Evolutionary conservation across 2,888 invertebrate species (phyloP).

Genomic region (Chrysolina oricalcia): DNA sequence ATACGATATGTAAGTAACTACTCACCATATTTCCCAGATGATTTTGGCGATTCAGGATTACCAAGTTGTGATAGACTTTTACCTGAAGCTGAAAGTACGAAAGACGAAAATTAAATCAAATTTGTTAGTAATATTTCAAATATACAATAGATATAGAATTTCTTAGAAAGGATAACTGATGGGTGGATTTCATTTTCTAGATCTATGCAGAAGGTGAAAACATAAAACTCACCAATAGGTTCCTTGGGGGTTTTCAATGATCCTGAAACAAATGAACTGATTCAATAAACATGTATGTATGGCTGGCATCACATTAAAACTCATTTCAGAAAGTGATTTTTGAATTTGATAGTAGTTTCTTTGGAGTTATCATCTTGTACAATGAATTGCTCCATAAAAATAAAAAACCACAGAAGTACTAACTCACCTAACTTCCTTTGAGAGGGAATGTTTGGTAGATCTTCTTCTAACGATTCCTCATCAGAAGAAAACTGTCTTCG

Average conservation of each 20-base stretch:
- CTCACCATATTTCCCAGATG: no score
- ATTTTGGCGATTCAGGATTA: background rate
- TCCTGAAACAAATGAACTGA: background rate
- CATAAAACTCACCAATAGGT: background rate
- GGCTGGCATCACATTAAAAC: background rate
- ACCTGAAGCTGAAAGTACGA: background rate
- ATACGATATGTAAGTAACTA: no score
- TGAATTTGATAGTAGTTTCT: no score
- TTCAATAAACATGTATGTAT: background rate
- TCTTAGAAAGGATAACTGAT: no score
- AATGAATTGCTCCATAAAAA: background rate
- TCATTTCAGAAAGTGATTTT: background rate
- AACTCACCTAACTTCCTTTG: background rate
- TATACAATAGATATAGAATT: no score
- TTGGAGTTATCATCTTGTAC: background rate
- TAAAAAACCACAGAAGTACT: background rate
- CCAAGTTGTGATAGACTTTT: background rate
- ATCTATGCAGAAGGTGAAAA: no score
- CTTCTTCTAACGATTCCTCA: background rate
- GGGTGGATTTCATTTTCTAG: no score
- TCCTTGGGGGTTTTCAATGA: background rate
- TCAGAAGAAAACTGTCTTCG: background rate
- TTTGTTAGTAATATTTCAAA: no score
- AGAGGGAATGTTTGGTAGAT: background rate
- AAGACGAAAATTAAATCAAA: background rate